phyloP scores from a whole-genome alignment of 2,888 invertebrate genomes.

The Lymantria dispar region DNA sequence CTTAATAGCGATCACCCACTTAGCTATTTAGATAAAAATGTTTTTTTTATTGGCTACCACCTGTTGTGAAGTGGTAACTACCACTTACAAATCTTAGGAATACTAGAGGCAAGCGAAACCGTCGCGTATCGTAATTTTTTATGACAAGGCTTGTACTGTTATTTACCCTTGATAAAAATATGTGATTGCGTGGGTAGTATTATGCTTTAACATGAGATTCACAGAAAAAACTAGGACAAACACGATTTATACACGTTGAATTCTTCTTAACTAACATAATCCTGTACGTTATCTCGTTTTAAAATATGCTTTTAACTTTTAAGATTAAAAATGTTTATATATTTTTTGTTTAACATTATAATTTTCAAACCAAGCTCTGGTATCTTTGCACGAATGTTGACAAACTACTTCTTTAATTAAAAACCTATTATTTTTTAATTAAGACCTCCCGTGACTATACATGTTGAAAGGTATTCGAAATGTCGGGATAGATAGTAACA shows the following conservation, averaged over 20 bases:
- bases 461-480: constrained; percentile 23
- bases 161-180: constrained; percentile 30
- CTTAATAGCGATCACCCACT: too few species aligned
- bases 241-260: constrained; percentile 5
- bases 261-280: too few species aligned
- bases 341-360: constrained; percentile 23
- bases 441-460: neutral
- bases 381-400: constrained; percentile 40
- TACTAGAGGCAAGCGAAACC: too few species aligned
- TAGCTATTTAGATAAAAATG: too few species aligned
- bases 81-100: neutral
- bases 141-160: constrained; percentile 30
- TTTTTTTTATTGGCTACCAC: too few species aligned
- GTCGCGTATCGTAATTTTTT: constrained; percentile 4
- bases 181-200: too few species aligned
- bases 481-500: constrained; percentile 20
- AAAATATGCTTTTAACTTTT: too few species aligned
- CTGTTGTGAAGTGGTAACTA: too few species aligned
- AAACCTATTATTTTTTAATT: constrained; percentile 19
- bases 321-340: neutral
- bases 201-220: constrained; percentile 4
- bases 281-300: too few species aligned
- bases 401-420: constrained; percentile 48
- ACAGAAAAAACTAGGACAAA: constrained; percentile 29
- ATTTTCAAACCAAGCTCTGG: constrained; percentile 38